phyloP scores from a whole-genome alignment of 2,888 invertebrate genomes.

The Homarus gammarus region DNA sequence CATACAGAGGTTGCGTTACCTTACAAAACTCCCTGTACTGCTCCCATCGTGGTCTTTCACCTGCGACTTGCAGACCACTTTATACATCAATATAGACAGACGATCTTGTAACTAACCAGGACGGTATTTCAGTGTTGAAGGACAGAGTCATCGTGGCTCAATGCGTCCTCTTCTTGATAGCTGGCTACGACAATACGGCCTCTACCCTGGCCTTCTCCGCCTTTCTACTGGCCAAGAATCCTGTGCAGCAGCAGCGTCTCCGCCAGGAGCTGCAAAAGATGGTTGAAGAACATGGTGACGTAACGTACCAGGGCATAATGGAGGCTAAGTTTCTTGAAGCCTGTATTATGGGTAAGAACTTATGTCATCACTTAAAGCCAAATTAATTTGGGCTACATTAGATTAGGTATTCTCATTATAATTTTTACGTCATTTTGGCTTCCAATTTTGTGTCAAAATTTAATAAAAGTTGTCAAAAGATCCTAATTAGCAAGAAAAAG shows the following conservation, averaged over 20 bases:
- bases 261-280: constrained; percentile 81
- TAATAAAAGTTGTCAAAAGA: not conserved
- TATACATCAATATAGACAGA: no score
- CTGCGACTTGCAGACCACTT: no score
- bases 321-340: constrained; percentile 81
- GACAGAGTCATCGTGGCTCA: constrained; percentile 79
- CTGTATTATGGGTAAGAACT: constrained; percentile 37
- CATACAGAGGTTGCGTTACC: no score
- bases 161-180: constrained; percentile 83
- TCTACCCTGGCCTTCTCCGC: constrained; percentile 82
- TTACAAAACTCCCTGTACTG: no score
- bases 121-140: constrained; percentile 5
- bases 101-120: not conserved
- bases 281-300: constrained; percentile 80
- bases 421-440: not conserved
- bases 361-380: not conserved
- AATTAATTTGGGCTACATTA: constrained; percentile 9
- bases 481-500: no score
- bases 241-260: constrained; percentile 81
- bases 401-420: not conserved
- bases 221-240: constrained; percentile 82
- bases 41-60: no score
- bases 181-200: constrained; percentile 85
- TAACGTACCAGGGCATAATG: constrained; percentile 81
- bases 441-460: not conserved